These are phyloP conservation scores for Carassius carassius DNA, from an alignment of 2,113 vertebrate species.

Conservation along the genomic window DNA sequence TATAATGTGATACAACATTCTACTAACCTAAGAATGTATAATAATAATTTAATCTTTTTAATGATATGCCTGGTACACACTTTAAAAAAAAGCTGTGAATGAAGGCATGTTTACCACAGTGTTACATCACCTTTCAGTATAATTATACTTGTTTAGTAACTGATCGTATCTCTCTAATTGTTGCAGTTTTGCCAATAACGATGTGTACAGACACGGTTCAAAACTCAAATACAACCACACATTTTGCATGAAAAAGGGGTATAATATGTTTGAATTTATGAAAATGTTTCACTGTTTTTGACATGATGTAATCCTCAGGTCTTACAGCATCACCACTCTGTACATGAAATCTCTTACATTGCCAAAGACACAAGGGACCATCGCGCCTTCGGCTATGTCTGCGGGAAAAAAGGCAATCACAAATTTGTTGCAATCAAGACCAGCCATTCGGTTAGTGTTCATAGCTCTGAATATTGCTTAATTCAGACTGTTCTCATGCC, in stretches of 20 bases:
- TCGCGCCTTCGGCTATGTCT: constrained; percentile 94
- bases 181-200: too few relatives aligned
- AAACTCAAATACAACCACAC: background rate
- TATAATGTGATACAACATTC: too few relatives aligned
- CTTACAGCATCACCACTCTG: constrained; percentile 93
- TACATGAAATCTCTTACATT: constrained; percentile 98
- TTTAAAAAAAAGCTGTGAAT: background rate
- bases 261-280: background rate
- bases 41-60: too few relatives aligned
- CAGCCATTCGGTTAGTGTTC: constrained; percentile 86
- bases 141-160: background rate
- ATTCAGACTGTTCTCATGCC: background rate
- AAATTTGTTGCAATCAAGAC: constrained; percentile 98
- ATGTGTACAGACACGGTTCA: background rate
- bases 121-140: background rate
- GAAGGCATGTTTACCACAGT: background rate
- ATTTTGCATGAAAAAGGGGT: background rate
- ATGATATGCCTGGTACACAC: background rate
- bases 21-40: too few relatives aligned
- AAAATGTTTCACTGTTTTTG: background rate
- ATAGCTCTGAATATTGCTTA: background rate
- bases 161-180: too few relatives aligned
- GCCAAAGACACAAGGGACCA: constrained; percentile 97
- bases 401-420: constrained; percentile 95
- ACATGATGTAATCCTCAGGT: constrained; percentile 71